These are phyloP conservation scores for Drosophila paranaensis DNA, from an alignment of 2,888 invertebrate species.

Conservation along the genomic window DNA sequence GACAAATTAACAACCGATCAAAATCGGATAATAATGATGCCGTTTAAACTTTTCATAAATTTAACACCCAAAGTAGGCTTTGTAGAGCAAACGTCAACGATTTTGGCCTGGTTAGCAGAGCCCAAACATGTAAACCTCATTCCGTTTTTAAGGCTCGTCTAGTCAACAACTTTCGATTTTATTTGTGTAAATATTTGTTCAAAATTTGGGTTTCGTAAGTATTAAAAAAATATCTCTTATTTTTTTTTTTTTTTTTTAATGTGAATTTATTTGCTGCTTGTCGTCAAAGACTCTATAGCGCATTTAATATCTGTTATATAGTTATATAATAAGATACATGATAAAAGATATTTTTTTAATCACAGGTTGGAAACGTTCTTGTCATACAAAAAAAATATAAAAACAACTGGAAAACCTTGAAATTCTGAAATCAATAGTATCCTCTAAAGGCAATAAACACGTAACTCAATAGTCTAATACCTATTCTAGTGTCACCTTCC, in stretches of 20 bases:
- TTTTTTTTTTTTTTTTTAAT: no score
- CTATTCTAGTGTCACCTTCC: not conserved
- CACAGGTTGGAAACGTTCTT: slow-evolving; percentile 10
- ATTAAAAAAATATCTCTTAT: no score
- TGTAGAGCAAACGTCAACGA: not conserved
- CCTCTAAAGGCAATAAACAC: not conserved
- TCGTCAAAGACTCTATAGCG: no score
- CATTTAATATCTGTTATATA: no score
- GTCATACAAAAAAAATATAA: not conserved
- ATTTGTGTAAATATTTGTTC: slow-evolving; percentile 19
- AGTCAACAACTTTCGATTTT: slow-evolving; percentile 11
- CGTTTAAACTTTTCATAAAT: no score
- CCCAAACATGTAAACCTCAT: not conserved
- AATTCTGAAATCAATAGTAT: not conserved
- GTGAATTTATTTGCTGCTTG: no score
- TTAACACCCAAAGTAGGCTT: slow-evolving; percentile 10
- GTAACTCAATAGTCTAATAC: not conserved
- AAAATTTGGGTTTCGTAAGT: slow-evolving; percentile 21
- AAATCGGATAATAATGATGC: no score
- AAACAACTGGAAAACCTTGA: not conserved
- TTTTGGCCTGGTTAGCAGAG: not conserved
- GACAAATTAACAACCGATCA: no score
- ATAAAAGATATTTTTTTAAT: no score
- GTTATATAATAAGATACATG: not conserved
- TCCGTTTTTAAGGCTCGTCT: slow-evolving; percentile 5